Evolutionary conservation across 2,797 vertebrate genomes (phyloP).

Genomic region (Lutjanus argentimaculatus): DNA sequence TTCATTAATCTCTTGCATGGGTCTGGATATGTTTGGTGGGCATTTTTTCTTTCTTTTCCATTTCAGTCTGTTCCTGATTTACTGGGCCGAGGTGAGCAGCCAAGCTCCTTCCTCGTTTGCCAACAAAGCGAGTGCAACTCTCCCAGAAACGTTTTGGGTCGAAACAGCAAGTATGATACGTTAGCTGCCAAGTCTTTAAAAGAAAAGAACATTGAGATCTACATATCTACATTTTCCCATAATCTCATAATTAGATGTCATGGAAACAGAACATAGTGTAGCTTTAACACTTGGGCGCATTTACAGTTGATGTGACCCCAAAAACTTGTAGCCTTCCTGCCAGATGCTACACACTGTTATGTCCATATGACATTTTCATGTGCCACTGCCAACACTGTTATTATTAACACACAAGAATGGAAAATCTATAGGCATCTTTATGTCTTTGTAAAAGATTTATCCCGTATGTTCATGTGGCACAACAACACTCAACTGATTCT

Average conservation of each 20-base stretch:
- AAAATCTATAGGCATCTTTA: conserved; percentile 33
- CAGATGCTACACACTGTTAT: conserved; percentile 5
- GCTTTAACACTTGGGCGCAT: conserved; percentile 20
- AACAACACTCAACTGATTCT: neutral
- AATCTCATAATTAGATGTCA: conserved; percentile 38
- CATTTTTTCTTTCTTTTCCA: conserved; percentile 70
- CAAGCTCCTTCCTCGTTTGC: conserved; percentile 70
- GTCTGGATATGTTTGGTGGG: conserved; percentile 54
- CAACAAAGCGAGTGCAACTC: conserved; percentile 63
- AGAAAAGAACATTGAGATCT: conserved; percentile 48
- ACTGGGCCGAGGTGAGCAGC: conserved; percentile 67
- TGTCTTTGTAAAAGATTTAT: conserved; percentile 17
- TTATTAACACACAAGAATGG: conserved; percentile 22
- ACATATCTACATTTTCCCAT: conserved; percentile 48
- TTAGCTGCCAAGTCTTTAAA: conserved; percentile 59
- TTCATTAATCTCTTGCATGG: conserved; percentile 51
- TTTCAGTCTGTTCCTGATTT: conserved; percentile 82
- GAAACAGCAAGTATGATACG: conserved; percentile 52
- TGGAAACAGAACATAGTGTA: conserved; percentile 53
- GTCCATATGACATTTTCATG: conserved; percentile 17
- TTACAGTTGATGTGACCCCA: conserved; percentile 21
- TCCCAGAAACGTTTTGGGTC: conserved; percentile 63
- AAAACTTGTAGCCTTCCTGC: conserved; percentile 11
- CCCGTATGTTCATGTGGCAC: conserved; percentile 8
- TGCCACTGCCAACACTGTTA: conserved; percentile 12